phyloP scores from a whole-genome alignment of 1,140 invertebrate genomes.

The Daktulosphaira vitifoliae region DNA sequence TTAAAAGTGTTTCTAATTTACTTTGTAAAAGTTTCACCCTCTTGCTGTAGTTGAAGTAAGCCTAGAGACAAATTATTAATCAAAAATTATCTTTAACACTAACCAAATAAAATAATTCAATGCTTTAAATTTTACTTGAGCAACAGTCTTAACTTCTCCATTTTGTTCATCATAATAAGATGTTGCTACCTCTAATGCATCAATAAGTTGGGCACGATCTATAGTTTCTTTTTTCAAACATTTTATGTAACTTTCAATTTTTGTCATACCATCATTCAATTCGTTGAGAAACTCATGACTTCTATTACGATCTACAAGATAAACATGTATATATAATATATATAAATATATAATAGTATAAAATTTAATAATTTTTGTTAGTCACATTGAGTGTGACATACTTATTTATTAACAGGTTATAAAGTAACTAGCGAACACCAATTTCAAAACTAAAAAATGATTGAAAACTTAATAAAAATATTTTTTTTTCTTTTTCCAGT shows the following conservation, averaged over 20 bases:
- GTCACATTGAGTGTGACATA: too few species aligned
- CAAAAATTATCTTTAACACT: conserved; percentile 16
- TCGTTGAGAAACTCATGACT: conserved; percentile 82
- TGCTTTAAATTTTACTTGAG: conserved; percentile 56
- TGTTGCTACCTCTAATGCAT: conserved; percentile 66
- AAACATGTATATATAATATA: too few species aligned
- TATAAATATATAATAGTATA: too few species aligned
- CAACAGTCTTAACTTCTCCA: conserved; percentile 85
- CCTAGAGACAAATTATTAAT: conserved; percentile 48
- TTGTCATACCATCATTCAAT: conserved; percentile 67
- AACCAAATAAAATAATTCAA: conserved; percentile 42
- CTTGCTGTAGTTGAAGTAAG: conserved; percentile 83
- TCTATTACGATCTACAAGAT: conserved; percentile 56
- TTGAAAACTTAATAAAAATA: too few species aligned
- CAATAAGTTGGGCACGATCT: conserved; percentile 63
- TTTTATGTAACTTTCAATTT: conserved; percentile 70
- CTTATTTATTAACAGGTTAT: too few species aligned
- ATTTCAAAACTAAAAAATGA: too few species aligned
- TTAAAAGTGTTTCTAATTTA: conserved; percentile 68
- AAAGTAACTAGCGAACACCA: too few species aligned
- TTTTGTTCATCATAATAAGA: conserved; percentile 81
- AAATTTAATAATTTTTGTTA: too few species aligned
- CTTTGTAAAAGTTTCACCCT: conserved; percentile 75
- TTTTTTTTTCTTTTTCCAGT: too few species aligned
- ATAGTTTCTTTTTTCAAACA: conserved; percentile 73